Conservation (phyloP, 2,797 vertebrate species). For the Protosalanx chinensis region DNA sequence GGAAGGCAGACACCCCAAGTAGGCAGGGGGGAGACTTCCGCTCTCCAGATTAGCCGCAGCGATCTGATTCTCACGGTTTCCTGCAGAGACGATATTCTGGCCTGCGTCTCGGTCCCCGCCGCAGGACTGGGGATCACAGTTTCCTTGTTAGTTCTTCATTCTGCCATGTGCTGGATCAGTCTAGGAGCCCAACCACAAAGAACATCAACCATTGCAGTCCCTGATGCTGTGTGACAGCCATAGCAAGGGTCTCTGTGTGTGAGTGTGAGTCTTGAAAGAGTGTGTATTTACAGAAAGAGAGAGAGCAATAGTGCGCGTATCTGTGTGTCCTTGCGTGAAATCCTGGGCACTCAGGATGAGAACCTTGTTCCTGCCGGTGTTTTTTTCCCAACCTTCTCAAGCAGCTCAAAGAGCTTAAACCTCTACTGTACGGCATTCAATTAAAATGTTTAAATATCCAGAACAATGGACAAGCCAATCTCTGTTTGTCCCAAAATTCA, state of each 20-base stretch:
- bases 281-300: not conserved
- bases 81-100: slow-evolving; percentile 38
- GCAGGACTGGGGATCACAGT: slow-evolving; percentile 39
- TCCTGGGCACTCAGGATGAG: slow-evolving; percentile 50
- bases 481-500: slow-evolving; percentile 11
- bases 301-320: slow-evolving; percentile 12
- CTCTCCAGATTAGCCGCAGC: slow-evolving; percentile 52
- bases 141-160: slow-evolving; percentile 54
- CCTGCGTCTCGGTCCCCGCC: slow-evolving; percentile 36
- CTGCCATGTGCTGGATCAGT: slow-evolving; percentile 49
- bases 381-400: slow-evolving; percentile 42
- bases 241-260: slow-evolving; percentile 41
- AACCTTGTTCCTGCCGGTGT: slow-evolving; percentile 39
- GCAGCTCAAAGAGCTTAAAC: slow-evolving; percentile 7
- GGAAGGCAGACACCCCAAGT: not conserved
- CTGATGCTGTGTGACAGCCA: slow-evolving; percentile 71
- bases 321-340: slow-evolving; percentile 50
- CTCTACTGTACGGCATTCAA: slow-evolving; percentile 12
- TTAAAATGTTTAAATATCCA: slow-evolving; percentile 35
- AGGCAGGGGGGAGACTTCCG: slow-evolving; percentile 46
- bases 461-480: slow-evolving; percentile 5
- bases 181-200: slow-evolving; percentile 57
- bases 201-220: slow-evolving; percentile 58
- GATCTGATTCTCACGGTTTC: slow-evolving; percentile 53
- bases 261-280: not conserved